phyloP scores from a whole-genome alignment of 2,888 invertebrate genomes.

The Ellobium chinense region DNA sequence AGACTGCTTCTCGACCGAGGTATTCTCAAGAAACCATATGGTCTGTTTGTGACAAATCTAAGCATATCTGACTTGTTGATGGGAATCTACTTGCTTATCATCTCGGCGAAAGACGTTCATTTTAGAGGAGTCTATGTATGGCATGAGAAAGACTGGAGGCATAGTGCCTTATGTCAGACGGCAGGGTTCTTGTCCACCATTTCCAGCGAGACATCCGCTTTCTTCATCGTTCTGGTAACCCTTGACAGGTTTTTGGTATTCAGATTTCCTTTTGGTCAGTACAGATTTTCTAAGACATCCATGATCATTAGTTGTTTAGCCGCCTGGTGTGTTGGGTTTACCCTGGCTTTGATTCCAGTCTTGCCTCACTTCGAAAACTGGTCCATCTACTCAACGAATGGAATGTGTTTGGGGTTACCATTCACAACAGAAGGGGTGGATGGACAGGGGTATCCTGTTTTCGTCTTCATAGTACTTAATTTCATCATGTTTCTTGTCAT shows the following conservation, averaged over 20 bases:
- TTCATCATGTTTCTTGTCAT: slow-evolving; percentile 70
- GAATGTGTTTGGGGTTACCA: slow-evolving; percentile 76
- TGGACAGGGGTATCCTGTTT: slow-evolving; percentile 76
- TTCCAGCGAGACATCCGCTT: slow-evolving; percentile 83
- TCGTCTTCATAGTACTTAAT: slow-evolving; percentile 73
- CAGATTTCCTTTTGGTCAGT: slow-evolving; percentile 81
- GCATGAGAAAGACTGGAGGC: background rate
- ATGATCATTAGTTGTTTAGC: background rate
- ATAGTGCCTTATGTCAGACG: background rate
- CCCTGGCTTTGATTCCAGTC: slow-evolving; percentile 72
- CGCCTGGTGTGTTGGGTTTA: slow-evolving; percentile 50
- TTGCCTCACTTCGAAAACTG: slow-evolving; percentile 51
- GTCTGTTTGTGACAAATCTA: slow-evolving; percentile 47
- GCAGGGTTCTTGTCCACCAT: slow-evolving; percentile 35
- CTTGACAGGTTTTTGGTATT: slow-evolving; percentile 84
- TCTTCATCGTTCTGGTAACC: slow-evolving; percentile 83
- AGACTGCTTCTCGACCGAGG: background rate
- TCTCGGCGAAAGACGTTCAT: slow-evolving; percentile 41
- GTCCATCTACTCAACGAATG: slow-evolving; percentile 47
- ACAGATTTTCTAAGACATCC: background rate
- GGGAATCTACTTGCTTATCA: slow-evolving; percentile 57
- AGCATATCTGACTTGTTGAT: slow-evolving; percentile 57
- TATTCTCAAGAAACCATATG: background rate
- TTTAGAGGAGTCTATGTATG: slow-evolving; percentile 3
- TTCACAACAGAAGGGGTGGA: slow-evolving; percentile 71